A percentile compares a stretch with the other conserved stretches of the same genome.
phyloP scores from a whole-genome alignment of 2,888 invertebrate genomes.

The Hirtodrosophila trivittata region DNA sequence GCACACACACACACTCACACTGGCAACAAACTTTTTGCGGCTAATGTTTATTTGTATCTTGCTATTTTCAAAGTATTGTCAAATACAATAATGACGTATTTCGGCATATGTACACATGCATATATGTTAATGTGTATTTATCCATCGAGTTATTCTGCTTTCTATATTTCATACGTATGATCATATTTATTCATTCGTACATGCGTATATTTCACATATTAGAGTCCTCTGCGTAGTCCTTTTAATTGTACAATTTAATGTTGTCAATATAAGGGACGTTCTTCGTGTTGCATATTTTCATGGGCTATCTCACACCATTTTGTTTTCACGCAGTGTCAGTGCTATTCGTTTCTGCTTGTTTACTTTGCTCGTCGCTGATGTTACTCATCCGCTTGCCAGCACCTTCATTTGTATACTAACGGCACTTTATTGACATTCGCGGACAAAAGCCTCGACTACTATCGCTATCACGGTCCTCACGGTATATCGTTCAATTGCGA shows the following conservation, averaged over 20 bases:
- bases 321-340: constrained; percentile 18
- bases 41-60: too few relatives aligned
- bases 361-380: constrained; percentile 15
- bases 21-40: too few relatives aligned
- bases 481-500: too few relatives aligned
- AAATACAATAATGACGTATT: constrained; percentile 51
- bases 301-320: constrained; percentile 31
- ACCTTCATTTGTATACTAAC: constrained; percentile 58
- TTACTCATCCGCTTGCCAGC: constrained; percentile 43
- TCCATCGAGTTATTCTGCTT: too few relatives aligned
- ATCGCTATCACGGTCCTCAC: background rate
- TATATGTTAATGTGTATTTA: too few relatives aligned
- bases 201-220: too few relatives aligned
- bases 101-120: constrained; percentile 17
- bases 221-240: too few relatives aligned
- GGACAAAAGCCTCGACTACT: background rate
- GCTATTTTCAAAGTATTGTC: constrained; percentile 27
- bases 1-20: constrained; percentile 1
- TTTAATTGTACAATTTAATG: constrained; percentile 23
- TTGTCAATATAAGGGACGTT: constrained; percentile 20
- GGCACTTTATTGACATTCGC: constrained; percentile 18
- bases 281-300: constrained; percentile 57
- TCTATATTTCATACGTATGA: too few relatives aligned
- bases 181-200: too few relatives aligned
- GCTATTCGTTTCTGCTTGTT: constrained; percentile 6